phyloP scores from a whole-genome alignment of 2,797 vertebrate genomes.

The Syngnathus rostellatus region DNA sequence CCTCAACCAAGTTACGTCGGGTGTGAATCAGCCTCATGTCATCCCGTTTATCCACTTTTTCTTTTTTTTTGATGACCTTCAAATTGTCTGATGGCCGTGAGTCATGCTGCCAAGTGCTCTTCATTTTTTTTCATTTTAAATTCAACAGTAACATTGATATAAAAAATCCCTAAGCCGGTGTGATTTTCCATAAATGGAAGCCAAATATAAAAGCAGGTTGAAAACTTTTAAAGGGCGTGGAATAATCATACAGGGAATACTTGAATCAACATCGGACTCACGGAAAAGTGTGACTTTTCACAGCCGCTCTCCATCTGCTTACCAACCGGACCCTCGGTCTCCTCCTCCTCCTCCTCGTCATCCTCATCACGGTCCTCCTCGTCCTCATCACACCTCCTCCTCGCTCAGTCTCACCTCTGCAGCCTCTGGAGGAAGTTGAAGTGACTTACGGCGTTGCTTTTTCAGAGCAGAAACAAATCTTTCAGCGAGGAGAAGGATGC shows the following conservation, averaged over 20 bases:
- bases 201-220: neutral
- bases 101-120: slow-evolving; percentile 11
- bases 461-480: neutral
- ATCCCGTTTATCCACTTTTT: neutral
- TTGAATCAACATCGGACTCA: slow-evolving; percentile 66
- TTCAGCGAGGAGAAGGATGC: slow-evolving; percentile 41
- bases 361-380: slow-evolving; percentile 40
- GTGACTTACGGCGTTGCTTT: neutral
- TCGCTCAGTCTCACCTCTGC: slow-evolving; percentile 35
- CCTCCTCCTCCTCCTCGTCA: neutral
- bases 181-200: neutral
- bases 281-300: slow-evolving; percentile 75
- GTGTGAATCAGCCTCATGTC: slow-evolving; percentile 54
- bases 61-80: neutral
- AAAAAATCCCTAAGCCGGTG: neutral
- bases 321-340: slow-evolving; percentile 45
- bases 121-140: neutral
- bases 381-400: slow-evolving; percentile 56
- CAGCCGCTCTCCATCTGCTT: slow-evolving; percentile 69
- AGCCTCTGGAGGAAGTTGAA: slow-evolving; percentile 15
- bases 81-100: slow-evolving; percentile 11
- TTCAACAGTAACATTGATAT: too few relatives aligned
- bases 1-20: slow-evolving; percentile 29
- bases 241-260: neutral
- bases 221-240: neutral